Evolutionary conservation across 2,797 vertebrate species (phyloP), one percentile per base, ranked within the genome.

Genomic region (Psittacula derbiana): DNA sequence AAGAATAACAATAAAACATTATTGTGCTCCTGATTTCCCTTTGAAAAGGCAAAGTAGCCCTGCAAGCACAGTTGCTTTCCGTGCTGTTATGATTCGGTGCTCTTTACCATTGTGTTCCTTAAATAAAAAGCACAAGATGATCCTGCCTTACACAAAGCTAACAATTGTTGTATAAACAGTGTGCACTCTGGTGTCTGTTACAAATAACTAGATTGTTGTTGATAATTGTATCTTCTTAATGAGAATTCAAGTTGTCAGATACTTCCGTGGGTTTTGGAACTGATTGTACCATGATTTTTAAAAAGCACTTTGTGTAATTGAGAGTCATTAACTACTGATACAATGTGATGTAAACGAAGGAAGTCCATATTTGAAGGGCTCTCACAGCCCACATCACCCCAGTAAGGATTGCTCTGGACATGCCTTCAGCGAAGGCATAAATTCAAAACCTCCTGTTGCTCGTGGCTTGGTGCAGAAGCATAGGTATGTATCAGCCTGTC

Each of bases 51-150:
- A 81, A 86, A 85, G 80, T 50, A 90, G 19, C 60, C 43, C 67
- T 92, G 58, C 65, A 57, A 93, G 82, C 30, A 17, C 6, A 2
- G 49, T 40, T 66, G n/a, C 87, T 71, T 92, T 90, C 86, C 14
- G 0, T 57, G 46, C 71, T 76, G 49, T 86, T 85, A 86, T 86
- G 41, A 27, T 82, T 86, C 33, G 23, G 40, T 49, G 28, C 78
- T 90, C 73, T 85, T 72, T 49, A 30, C 89, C 71, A 95, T 95
- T 97, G 95, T 94, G 86, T 95, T 95, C 93, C 50, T 88, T 86
- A 95, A 97, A 95, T 95, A 95, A 97, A 84, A 90, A 87, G 87
- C 88, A 93, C 88, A 80, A 86, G 89, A 91, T 80, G 86, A 90
- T 96, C 84, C 50, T 14, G 21, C 64, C 14, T 10, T 38, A n/a